Evolutionary conservation across 2,113 vertebrate species (phyloP).

Genomic region (Pomatostomus ruficeps): DNA sequence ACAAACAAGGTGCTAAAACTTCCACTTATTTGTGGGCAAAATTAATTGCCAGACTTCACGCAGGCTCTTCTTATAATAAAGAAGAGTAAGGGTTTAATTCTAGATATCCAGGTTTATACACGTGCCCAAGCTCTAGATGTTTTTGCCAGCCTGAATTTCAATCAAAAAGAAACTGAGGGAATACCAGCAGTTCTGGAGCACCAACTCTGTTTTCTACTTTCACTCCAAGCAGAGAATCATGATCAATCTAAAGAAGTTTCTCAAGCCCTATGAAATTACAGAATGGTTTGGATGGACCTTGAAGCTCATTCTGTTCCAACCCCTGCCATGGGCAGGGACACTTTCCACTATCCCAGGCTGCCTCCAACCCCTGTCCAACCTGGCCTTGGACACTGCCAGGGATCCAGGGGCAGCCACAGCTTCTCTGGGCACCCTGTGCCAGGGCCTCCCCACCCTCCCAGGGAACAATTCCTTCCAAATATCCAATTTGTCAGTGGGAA

Average conservation of each 20-base stretch:
- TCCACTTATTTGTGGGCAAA: background rate
- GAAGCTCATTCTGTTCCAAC: rapidly evolving
- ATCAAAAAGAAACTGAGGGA: background rate
- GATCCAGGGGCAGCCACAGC: background rate
- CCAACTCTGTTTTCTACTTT: background rate
- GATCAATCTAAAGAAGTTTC: background rate
- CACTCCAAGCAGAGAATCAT: background rate
- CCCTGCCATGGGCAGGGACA: background rate
- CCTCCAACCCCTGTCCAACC: rapidly evolving
- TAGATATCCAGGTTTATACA: background rate
- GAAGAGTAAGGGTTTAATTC: background rate
- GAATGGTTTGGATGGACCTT: background rate
- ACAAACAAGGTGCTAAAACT: background rate
- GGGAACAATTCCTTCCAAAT: background rate
- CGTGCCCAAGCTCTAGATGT: background rate
- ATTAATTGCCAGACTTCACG: background rate
- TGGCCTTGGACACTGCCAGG: background rate
- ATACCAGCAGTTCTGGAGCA: background rate
- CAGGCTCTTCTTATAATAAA: background rate
- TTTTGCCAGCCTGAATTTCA: background rate
- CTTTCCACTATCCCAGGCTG: rapidly evolving
- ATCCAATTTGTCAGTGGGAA: background rate
- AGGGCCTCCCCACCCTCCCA: rapidly evolving
- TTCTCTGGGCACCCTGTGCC: background rate
- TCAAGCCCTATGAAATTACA: background rate